A percentile compares a stretch with the other conserved stretches of the same genome.
phyloP scores from a whole-genome alignment of 2,113 vertebrate species.

The Campylomormyrus numenius region DNA sequence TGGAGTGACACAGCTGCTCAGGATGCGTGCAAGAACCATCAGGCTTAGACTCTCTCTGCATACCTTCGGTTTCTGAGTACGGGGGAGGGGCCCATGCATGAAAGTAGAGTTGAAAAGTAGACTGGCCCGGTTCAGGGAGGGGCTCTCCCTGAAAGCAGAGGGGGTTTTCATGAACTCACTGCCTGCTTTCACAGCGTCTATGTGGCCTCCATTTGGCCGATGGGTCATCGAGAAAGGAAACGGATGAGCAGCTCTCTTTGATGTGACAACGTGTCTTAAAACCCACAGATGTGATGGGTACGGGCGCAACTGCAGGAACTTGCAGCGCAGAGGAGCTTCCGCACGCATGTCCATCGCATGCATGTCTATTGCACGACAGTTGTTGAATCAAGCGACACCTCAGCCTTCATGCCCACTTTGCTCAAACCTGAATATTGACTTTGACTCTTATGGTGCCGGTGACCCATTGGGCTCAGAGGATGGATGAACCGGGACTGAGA shows the following conservation, averaged over 20 bases:
- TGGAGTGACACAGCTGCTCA: background rate
- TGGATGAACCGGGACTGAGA: background rate
- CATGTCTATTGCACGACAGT: background rate
- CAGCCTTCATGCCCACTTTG: background rate
- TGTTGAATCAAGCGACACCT: background rate
- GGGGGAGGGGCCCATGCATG: background rate
- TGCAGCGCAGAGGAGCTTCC: background rate
- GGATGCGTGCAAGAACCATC: background rate
- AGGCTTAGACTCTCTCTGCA: background rate
- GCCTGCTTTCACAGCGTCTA: constrained; percentile 30
- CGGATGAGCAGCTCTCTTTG: constrained; percentile 57
- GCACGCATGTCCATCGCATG: background rate
- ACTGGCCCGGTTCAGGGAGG: background rate
- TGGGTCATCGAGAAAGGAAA: constrained; percentile 55
- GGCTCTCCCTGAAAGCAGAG: constrained; percentile 11
- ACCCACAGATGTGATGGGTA: constrained; percentile 35
- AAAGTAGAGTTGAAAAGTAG: background rate
- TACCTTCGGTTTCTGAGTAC: background rate
- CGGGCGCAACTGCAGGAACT: background rate
- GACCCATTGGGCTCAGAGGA: background rate
- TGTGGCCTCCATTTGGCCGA: constrained; percentile 54
- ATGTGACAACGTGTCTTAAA: constrained; percentile 64
- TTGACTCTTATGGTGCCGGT: background rate
- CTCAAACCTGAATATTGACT: background rate
- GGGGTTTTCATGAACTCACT: background rate